phyloP scores from a whole-genome alignment of 2,113 vertebrate genomes.

The Seriola rivoliana region DNA sequence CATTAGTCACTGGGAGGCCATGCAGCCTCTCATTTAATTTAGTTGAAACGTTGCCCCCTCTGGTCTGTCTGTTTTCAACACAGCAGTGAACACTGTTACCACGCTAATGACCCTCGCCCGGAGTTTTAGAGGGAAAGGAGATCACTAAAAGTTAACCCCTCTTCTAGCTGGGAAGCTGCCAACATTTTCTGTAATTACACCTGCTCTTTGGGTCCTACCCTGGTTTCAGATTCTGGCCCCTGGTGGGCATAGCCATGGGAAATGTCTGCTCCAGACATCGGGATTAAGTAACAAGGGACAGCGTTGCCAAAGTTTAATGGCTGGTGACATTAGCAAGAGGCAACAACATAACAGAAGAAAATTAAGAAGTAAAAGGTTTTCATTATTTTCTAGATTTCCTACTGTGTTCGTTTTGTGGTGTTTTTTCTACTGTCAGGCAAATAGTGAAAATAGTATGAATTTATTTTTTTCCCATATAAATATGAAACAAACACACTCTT shows the following conservation, averaged over 20 bases:
- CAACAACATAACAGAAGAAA: not conserved
- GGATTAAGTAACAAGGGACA: constrained; percentile 52
- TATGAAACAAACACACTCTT: not conserved
- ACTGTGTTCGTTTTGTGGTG: not conserved
- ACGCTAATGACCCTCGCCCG: constrained; percentile 33
- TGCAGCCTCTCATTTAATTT: constrained; percentile 22
- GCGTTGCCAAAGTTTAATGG: constrained; percentile 47
- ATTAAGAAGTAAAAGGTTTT: constrained; percentile 12
- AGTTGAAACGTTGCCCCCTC: constrained; percentile 7
- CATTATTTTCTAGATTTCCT: not conserved
- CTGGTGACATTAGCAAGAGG: constrained; percentile 25
- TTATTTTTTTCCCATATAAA: not conserved
- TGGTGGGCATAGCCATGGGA: constrained; percentile 31
- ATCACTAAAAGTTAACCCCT: constrained; percentile 52
- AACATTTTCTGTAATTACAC: constrained; percentile 70
- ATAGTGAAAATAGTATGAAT: not conserved
- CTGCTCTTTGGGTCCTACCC: constrained; percentile 60
- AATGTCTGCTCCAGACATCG: constrained; percentile 51
- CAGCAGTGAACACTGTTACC: not conserved
- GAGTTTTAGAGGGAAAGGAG: constrained; percentile 29
- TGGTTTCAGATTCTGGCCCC: constrained; percentile 54
- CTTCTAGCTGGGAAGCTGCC: constrained; percentile 50
- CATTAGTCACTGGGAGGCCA: constrained; percentile 40
- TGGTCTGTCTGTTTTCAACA: constrained; percentile 29
- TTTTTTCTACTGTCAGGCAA: not conserved